Conservation (phyloP, 2,888 invertebrate genomes). For the Apotomis capreana region DNA sequence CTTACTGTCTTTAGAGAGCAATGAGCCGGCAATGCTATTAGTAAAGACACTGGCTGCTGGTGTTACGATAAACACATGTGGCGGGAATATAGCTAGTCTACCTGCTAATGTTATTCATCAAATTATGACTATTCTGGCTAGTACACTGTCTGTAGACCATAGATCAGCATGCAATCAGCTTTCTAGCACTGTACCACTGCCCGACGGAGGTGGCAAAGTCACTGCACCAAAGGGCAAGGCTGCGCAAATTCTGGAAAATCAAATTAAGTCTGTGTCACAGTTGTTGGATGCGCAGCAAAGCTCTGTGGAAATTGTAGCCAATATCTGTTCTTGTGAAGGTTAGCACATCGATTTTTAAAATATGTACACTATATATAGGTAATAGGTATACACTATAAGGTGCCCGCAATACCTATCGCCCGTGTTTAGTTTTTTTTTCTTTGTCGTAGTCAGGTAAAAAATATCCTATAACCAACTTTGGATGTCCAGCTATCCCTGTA, state of each 20-base stretch:
- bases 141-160: constrained; percentile 82
- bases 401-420: too few relatives aligned
- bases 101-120: constrained; percentile 75
- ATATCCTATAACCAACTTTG: not conserved
- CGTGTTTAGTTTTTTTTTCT: too few relatives aligned
- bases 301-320: constrained; percentile 88
- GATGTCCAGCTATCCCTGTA: too few relatives aligned
- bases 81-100: constrained; percentile 67
- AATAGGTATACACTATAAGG: too few relatives aligned
- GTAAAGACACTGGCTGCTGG: constrained; percentile 84
- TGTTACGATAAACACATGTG: constrained; percentile 81
- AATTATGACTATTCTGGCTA: constrained; percentile 79
- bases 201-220: constrained; percentile 59
- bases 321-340: constrained; percentile 87
- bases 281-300: constrained; percentile 87
- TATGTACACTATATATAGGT: too few relatives aligned
- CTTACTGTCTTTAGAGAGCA: constrained; percentile 69
- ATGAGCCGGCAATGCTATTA: constrained; percentile 70
- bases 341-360: constrained; percentile 46
- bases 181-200: constrained; percentile 76
- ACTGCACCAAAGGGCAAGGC: constrained; percentile 66
- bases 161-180: constrained; percentile 75
- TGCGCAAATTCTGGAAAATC: constrained; percentile 71
- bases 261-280: constrained; percentile 77
- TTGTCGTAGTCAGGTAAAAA: too few relatives aligned